Conservation (phyloP, 1,140 invertebrate species). For the Lordiphosa stackelbergi region DNA sequence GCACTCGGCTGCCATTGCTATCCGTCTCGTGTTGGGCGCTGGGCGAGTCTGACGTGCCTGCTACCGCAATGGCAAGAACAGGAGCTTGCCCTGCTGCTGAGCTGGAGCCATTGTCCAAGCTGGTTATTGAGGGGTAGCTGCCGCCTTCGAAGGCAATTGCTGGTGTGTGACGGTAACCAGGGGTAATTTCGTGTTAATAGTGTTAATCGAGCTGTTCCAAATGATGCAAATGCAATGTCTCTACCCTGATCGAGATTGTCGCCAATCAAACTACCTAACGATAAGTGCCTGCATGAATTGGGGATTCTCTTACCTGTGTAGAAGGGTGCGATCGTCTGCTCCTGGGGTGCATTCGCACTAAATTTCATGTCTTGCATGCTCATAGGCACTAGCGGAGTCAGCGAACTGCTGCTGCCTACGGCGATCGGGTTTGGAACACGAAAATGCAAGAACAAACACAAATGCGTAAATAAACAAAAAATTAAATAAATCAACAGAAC, state of each 20-base stretch:
- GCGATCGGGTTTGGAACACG: constrained; percentile 14
- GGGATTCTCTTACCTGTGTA: constrained; percentile 79
- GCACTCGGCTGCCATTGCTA: constrained; percentile 1
- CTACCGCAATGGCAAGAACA: constrained; percentile 6
- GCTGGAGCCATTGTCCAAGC: constrained; percentile 44
- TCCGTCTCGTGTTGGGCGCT: constrained; percentile 11
- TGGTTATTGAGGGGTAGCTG: constrained; percentile 52
- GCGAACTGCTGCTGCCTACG: constrained; percentile 80
- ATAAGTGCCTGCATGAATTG: neutral
- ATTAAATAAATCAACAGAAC: constrained; percentile 5
- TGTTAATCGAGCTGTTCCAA: constrained; percentile 3
- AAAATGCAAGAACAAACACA: constrained; percentile 12
- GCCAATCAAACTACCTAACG: neutral
- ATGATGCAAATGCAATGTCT: neutral
- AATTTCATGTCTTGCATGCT: constrained; percentile 89
- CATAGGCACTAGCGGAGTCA: constrained; percentile 86
- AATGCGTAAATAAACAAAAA: constrained; percentile 3
- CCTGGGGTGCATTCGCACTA: constrained; percentile 79
- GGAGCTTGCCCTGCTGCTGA: constrained; percentile 6
- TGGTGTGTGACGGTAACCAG: constrained; percentile 9
- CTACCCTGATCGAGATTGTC: neutral
- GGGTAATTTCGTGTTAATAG: constrained; percentile 4
- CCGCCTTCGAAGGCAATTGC: constrained; percentile 64
- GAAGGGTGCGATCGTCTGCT: constrained; percentile 82
- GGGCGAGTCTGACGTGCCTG: constrained; percentile 15